Base-by-base conservation (phyloP, 2,888 invertebrate species). In the Machimus rusticus region DNA sequence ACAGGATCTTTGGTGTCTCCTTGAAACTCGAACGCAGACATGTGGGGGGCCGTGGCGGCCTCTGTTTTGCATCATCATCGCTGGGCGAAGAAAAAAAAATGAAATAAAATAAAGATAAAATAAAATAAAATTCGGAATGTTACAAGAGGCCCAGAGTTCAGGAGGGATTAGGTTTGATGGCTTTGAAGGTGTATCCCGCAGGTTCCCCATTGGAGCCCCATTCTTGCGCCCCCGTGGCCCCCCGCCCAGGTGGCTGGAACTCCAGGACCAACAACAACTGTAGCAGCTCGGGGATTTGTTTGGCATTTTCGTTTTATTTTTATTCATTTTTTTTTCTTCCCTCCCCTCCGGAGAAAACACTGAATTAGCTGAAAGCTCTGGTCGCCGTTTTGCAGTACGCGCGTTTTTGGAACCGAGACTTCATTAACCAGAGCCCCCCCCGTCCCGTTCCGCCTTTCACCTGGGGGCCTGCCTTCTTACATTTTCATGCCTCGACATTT, bases 401-500 rank as follows among this genome's bases (percentile, higher is more conserved):
- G 87, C 81, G 79, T 79, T 37, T 86, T 87, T 74, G 6, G 6
- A n/a, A 76, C 76, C 34, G 34, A 39, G 31, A 57, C 57, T 46
- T 57, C 74, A 77, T 78, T 19, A 43, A 23, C 31, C 31, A 23
- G 76, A 74, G 23, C 39, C 74, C 66, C 23, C 39, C 39, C n/a
- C n/a, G n/a, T n/a, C n/a, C n/a, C n/a, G n/a, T n/a, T 34, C 23
- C 23, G 55, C 39, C 23, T 85, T 19, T 51, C 81, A 81, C 81
- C 51, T 78, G 19, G 23, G 78, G 19, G n/a, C n/a, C n/a, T n/a
- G n/a, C 74, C 87, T 87, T 87, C 84, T 87, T 79, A 81, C 78
- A 74, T 66, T 66, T 66, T 66, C 66, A 66, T 87, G 79, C 74
- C 86, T 87, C 51, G 87, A 87, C 87, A 87, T 87, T 76, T 86